Percentiles rank a stretch among this genome's conserved stretches.
phyloP scores from a whole-genome alignment of 2,797 vertebrate genomes.

The Arrhamphus sclerolepis region DNA sequence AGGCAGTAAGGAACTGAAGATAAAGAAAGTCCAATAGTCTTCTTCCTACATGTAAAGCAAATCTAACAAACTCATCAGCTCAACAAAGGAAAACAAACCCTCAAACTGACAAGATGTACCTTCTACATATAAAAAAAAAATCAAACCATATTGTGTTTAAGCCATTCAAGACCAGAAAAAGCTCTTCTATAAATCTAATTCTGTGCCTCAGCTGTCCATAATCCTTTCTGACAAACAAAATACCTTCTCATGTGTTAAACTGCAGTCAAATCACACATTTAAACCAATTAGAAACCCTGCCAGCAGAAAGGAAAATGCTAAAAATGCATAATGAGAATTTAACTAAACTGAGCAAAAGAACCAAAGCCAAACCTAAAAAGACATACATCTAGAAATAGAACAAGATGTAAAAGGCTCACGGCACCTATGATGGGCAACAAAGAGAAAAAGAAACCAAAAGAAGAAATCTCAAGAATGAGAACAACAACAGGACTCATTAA shows the following conservation, averaged over 20 bases:
- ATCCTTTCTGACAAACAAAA: not conserved
- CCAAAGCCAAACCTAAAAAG: too few species aligned
- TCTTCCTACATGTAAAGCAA: not conserved
- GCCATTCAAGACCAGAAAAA: constrained; percentile 7
- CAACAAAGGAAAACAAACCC: not conserved
- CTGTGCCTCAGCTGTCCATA: not conserved
- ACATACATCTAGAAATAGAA: too few species aligned
- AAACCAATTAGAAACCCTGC: not conserved
- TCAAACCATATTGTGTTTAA: not conserved
- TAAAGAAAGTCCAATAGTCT: not conserved
- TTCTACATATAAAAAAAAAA: constrained; percentile 3
- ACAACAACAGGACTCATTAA: too few species aligned
- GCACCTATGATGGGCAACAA: too few species aligned
- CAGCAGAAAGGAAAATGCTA: not conserved
- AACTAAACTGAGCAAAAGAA: too few species aligned
- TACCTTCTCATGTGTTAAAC: not conserved
- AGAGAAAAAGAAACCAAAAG: too few species aligned
- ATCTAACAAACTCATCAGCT: not conserved
- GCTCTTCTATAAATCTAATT: constrained; percentile 4
- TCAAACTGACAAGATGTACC: not conserved
- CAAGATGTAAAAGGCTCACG: too few species aligned
- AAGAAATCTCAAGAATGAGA: too few species aligned
- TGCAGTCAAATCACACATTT: not conserved
- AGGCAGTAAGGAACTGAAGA: constrained; percentile 1
- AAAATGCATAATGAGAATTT: not conserved